Conservation (phyloP, 2,888 invertebrate genomes). For the Drosophila infuscata region DNA sequence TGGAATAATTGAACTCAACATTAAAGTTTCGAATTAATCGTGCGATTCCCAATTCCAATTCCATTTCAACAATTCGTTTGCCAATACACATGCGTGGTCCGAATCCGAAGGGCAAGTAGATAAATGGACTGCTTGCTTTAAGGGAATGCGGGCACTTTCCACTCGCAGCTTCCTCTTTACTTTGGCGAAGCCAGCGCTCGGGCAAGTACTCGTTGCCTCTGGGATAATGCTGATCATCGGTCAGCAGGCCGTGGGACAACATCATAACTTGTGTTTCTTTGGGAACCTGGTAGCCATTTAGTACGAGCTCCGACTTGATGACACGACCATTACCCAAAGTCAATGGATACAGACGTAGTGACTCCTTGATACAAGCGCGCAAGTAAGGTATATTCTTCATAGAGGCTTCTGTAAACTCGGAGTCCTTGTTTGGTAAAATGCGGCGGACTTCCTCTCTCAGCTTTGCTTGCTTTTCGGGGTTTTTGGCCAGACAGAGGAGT, state of each 20-base stretch:
- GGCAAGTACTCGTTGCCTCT: constrained; percentile 88
- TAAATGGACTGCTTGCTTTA: constrained; percentile 75
- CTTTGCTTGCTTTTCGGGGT: constrained; percentile 88
- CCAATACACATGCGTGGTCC: constrained; percentile 90
- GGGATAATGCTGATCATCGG: constrained; percentile 87
- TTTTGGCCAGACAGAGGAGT: constrained; percentile 86
- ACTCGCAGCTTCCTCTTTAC: constrained; percentile 74
- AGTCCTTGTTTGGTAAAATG: constrained; percentile 84
- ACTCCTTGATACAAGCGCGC: constrained; percentile 91
- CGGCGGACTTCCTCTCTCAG: constrained; percentile 87
- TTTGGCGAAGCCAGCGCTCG: constrained; percentile 88
- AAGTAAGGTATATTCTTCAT: constrained; percentile 87
- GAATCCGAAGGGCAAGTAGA: constrained; percentile 88
- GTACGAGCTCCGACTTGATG: constrained; percentile 86
- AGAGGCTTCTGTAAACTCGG: constrained; percentile 85
- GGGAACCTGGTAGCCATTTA: constrained; percentile 88
- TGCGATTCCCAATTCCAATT: constrained; percentile 87
- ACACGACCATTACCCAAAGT: constrained; percentile 87
- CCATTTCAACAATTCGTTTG: constrained; percentile 90
- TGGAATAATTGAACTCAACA: constrained; percentile 77
- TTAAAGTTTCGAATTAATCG: constrained; percentile 81
- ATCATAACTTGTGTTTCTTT: constrained; percentile 89
- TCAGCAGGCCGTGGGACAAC: constrained; percentile 86
- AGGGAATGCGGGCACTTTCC: constrained; percentile 90
- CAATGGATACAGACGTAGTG: constrained; percentile 88